A percentile compares a stretch with the other conserved stretches of the same genome.
phyloP scores from a whole-genome alignment of 2,113 vertebrate species.

The Alethe castanea region DNA sequence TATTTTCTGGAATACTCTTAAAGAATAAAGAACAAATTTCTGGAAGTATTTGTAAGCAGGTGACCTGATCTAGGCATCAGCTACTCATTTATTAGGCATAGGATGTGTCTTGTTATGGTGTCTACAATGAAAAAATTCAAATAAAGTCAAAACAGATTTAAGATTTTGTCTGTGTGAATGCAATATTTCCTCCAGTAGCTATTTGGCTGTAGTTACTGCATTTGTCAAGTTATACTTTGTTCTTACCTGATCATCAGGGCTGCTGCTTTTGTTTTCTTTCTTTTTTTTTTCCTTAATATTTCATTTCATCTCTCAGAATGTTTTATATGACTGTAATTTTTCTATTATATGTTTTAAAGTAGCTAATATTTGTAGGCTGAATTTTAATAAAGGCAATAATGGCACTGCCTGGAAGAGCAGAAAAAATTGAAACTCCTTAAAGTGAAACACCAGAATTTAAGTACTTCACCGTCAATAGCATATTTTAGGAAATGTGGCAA shows the following conservation, averaged over 20 bases:
- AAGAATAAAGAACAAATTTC: background rate
- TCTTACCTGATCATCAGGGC: background rate
- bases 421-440: background rate
- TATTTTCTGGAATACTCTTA: background rate
- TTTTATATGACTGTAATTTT: background rate
- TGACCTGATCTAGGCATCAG: background rate
- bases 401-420: background rate
- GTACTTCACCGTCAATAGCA: background rate
- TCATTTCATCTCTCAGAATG: background rate
- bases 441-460: background rate
- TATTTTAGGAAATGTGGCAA: background rate
- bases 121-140: background rate
- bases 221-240: background rate
- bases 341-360: background rate
- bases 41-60: background rate
- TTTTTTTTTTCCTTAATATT: background rate
- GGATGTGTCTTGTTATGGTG: background rate
- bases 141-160: conserved; percentile 14
- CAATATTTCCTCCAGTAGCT: background rate
- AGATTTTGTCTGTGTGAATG: background rate
- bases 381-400: background rate
- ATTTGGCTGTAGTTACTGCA: background rate
- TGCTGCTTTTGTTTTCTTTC: background rate
- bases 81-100: background rate
- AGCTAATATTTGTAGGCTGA: background rate